Conservation (phyloP, 1,140 invertebrate species). For the Ceratosolen fusciceps region DNA sequence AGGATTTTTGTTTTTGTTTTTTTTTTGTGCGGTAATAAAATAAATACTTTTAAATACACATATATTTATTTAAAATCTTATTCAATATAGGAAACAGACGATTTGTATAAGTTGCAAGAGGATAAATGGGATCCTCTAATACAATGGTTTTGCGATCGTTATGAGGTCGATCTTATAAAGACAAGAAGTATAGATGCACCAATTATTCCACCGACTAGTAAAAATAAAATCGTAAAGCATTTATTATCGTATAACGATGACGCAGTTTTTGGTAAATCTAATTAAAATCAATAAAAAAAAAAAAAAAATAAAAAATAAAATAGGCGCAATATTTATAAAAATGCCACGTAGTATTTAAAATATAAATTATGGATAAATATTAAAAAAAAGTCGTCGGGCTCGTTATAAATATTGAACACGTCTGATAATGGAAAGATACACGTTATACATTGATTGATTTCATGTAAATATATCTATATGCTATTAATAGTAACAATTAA, state of each 20-base stretch:
- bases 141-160: slow-evolving; percentile 88
- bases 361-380: not conserved
- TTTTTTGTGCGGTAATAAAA: not conserved
- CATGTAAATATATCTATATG: slow-evolving; percentile 1
- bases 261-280: slow-evolving; percentile 80
- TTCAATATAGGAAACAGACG: slow-evolving; percentile 77
- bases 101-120: slow-evolving; percentile 82
- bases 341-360: slow-evolving; percentile 8
- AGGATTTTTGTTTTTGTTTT: slow-evolving; percentile 7
- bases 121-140: slow-evolving; percentile 91
- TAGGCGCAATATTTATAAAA: slow-evolving; percentile 18
- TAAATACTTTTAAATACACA: not conserved
- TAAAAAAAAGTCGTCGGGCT: not conserved
- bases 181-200: slow-evolving; percentile 79
- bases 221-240: slow-evolving; percentile 79
- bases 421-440: not conserved
- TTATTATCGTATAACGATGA: slow-evolving; percentile 84
- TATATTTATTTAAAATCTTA: slow-evolving; percentile 44
- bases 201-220: slow-evolving; percentile 76
- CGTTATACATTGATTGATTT: not conserved
- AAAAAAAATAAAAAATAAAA: not conserved
- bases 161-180: slow-evolving; percentile 80
- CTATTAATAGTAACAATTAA: slow-evolving; percentile 31
- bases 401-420: not conserved
- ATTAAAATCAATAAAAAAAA: slow-evolving; percentile 20